Conservation (phyloP, 2,113 vertebrate species). For the Callaeas wilsoni region DNA sequence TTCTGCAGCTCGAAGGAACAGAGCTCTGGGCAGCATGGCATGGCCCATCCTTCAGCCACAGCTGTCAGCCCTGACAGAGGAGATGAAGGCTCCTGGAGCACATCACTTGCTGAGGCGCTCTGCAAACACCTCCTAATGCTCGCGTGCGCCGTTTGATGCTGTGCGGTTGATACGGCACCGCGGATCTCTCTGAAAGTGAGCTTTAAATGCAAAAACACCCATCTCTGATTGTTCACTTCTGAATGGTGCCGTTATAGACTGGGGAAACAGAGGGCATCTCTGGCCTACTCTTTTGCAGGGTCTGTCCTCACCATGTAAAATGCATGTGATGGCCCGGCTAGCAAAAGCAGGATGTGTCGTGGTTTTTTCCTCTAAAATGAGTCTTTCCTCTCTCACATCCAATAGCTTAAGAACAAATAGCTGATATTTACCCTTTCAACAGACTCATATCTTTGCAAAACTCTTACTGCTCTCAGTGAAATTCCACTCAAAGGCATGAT, state of each 20-base stretch:
- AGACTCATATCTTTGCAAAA: neutral
- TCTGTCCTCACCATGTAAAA: neutral
- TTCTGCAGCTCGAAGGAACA: neutral
- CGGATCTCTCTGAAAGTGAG: neutral
- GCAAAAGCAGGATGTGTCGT: neutral
- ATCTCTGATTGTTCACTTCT: neutral
- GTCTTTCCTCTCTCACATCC: neutral
- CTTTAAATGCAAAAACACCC: neutral
- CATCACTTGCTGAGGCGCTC: neutral
- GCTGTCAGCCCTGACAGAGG: neutral
- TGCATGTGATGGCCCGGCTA: neutral
- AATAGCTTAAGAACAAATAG: neutral
- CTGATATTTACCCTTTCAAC: neutral
- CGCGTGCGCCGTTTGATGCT: fast-evolving
- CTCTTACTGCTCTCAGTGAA: neutral
- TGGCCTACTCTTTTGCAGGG: neutral
- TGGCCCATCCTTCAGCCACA: neutral
- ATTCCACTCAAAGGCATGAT: neutral
- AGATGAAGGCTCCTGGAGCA: neutral
- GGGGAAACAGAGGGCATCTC: neutral
- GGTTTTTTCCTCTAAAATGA: neutral
- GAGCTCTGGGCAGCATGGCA: neutral
- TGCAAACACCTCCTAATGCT: neutral
- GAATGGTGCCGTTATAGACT: neutral
- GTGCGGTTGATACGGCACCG: neutral